Conservation (phyloP, 2,888 invertebrate species). For the Pediacus dermestoides region DNA sequence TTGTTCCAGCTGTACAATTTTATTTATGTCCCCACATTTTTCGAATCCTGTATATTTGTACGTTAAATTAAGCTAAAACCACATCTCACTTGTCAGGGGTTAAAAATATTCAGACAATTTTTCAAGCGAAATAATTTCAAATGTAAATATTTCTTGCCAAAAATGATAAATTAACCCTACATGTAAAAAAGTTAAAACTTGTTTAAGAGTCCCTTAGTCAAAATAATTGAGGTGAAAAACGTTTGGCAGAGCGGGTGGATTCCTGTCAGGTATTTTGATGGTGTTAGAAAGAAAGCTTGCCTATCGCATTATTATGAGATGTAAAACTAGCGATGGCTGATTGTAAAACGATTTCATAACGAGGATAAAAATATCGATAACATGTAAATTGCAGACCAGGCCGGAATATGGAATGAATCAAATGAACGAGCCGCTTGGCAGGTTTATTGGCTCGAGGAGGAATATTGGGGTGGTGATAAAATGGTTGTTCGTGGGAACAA, state of each 20-base stretch:
- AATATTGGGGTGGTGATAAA: constrained; percentile 45
- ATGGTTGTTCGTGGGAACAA: constrained; percentile 49
- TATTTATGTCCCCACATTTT: constrained; percentile 46
- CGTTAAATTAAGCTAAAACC: constrained; percentile 42
- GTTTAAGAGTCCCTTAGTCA: too few relatives aligned
- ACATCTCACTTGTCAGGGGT: too few relatives aligned
- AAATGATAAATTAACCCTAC: too few relatives aligned
- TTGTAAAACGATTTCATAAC: constrained; percentile 49
- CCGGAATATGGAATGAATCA: constrained; percentile 50
- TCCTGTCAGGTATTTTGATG: constrained; percentile 9
- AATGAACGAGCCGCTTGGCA: constrained; percentile 48
- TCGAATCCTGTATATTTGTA: constrained; percentile 40
- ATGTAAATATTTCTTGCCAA: too few relatives aligned
- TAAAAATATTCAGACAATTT: too few relatives aligned
- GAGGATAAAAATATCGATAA: constrained; percentile 51
- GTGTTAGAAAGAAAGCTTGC: constrained; percentile 8
- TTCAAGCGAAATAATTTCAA: too few relatives aligned
- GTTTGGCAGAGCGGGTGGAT: constrained; percentile 6
- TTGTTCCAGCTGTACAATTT: constrained; percentile 46
- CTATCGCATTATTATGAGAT: constrained; percentile 13
- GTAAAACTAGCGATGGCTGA: constrained; percentile 35
- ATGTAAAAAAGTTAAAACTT: too few relatives aligned
- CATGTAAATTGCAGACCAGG: constrained; percentile 50
- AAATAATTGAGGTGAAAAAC: constrained; percentile 8
- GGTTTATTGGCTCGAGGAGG: constrained; percentile 48